Conservation (phyloP, 2,888 invertebrate genomes). For the Selenia dentaria region DNA sequence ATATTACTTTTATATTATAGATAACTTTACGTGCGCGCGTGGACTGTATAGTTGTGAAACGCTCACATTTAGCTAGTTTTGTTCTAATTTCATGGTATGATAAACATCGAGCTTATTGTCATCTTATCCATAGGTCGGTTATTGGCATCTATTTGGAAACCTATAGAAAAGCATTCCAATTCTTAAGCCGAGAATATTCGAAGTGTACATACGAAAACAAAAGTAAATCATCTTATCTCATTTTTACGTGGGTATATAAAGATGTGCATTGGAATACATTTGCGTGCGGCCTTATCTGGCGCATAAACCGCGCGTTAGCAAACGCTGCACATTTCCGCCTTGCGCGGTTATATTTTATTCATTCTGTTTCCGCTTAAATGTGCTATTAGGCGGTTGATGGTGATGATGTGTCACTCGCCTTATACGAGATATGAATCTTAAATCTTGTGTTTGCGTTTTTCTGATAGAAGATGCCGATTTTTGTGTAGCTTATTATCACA, state of each 20-base stretch:
- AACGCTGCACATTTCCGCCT: slow-evolving; percentile 64
- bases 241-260: slow-evolving; percentile 40
- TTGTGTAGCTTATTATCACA: no score
- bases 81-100: no score
- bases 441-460: slow-evolving; percentile 3
- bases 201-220: neutral
- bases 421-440: slow-evolving; percentile 24
- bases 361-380: slow-evolving; percentile 54
- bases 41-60: no score
- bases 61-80: no score
- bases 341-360: slow-evolving; percentile 61
- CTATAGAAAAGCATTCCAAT: no score
- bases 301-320: slow-evolving; percentile 75
- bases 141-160: no score
- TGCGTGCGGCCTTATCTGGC: slow-evolving; percentile 63
- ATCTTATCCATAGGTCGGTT: no score
- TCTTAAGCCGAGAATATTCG: no score
- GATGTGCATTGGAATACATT: slow-evolving; percentile 66
- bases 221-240: slow-evolving; percentile 12
- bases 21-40: no score
- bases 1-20: no score
- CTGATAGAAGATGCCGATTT: neutral
- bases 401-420: slow-evolving; percentile 26
- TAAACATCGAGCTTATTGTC: no score
- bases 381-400: slow-evolving; percentile 23